Evolutionary conservation across 2,113 vertebrate species (phyloP).

Genomic region (Sminthopsis crassicaudata): DNA sequence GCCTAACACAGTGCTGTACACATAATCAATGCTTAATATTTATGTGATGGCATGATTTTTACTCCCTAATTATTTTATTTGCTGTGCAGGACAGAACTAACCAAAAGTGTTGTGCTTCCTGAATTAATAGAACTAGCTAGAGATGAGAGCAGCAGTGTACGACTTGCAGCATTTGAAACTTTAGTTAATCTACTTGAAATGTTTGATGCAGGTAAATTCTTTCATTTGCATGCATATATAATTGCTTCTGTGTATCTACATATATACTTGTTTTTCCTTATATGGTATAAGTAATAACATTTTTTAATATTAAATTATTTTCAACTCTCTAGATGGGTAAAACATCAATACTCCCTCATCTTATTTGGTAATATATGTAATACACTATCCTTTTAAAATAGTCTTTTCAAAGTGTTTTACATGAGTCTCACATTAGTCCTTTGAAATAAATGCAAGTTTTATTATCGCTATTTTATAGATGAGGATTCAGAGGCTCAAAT

Average conservation of each 20-base stretch:
- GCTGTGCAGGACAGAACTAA: slow-evolving; percentile 90
- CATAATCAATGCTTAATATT: not conserved
- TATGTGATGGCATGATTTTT: slow-evolving; percentile 39
- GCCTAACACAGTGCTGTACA: not conserved
- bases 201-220: slow-evolving; percentile 90
- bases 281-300: not conserved
- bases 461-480: not conserved
- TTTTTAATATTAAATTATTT: not conserved
- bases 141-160: slow-evolving; percentile 92
- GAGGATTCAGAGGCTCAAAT: not conserved
- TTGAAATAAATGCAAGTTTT: not conserved
- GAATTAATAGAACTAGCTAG: slow-evolving; percentile 92
- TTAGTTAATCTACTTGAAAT: slow-evolving; percentile 92
- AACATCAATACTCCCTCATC: not conserved
- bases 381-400: not conserved
- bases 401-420: not conserved
- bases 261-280: not conserved
- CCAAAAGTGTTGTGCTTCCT: slow-evolving; percentile 91
- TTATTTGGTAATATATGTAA: not conserved
- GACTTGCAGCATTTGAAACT: slow-evolving; percentile 94
- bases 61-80: slow-evolving; percentile 60
- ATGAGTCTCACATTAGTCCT: not conserved
- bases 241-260: not conserved
- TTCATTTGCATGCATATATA: not conserved
- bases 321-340: not conserved